Conservation (phyloP, 2,797 vertebrate genomes). For the Phoebastria nigripes region DNA sequence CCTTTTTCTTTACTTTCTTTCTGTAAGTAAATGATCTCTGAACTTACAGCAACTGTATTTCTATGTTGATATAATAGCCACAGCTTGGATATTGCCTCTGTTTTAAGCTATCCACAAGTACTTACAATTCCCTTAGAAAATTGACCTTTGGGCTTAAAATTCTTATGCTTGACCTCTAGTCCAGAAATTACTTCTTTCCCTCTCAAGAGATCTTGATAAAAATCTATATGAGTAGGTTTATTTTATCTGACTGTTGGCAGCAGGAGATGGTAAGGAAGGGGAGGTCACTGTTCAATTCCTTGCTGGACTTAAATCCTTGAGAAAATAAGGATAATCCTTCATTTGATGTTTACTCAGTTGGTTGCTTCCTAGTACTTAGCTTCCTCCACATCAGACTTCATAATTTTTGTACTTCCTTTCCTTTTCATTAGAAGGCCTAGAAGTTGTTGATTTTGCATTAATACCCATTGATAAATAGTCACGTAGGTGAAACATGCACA, state of each 20-base stretch:
- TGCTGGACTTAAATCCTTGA: constrained; percentile 15
- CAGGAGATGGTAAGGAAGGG: neutral
- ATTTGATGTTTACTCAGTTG: neutral
- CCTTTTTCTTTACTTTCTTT: neutral
- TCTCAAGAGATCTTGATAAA: neutral
- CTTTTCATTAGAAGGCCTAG: neutral
- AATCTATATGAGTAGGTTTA: neutral
- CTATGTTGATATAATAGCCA: neutral
- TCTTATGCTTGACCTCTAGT: neutral
- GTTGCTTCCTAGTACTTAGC: neutral
- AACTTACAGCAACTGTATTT: neutral
- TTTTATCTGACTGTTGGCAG: constrained; percentile 5
- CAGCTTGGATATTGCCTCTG: neutral
- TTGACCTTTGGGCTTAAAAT: constrained; percentile 1
- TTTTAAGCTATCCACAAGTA: neutral
- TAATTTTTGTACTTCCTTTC: neutral
- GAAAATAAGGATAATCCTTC: constrained; percentile 2
- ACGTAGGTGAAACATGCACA: neutral
- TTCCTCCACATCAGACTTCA: neutral
- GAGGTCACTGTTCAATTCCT: neutral
- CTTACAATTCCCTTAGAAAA: neutral
- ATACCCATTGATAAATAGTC: neutral
- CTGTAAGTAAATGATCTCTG: neutral
- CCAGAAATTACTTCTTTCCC: neutral
- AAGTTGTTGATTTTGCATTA: neutral